Base-by-base conservation (phyloP, 2,113 vertebrate species). In the Lepus americanus region DNA sequence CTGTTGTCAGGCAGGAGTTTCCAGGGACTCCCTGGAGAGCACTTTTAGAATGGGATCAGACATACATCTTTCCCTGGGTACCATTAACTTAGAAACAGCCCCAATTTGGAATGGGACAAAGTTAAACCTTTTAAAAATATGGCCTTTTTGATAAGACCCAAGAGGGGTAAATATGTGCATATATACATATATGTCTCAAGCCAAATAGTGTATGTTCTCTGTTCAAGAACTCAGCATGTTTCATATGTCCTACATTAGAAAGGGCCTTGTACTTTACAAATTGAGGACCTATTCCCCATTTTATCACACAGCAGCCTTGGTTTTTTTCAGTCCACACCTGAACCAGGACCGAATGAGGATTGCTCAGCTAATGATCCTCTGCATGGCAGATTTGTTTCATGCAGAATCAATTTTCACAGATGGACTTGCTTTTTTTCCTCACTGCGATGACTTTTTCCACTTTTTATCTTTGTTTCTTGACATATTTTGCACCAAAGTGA, bases 71-170 rank as follows among this genome's bases (percentile, higher is more conserved):
- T 96, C 90, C 77, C 77, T 27, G 12, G 49, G n/a, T 10, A 23
- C 63, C 61, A 51, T 81, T 93, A 92, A 92, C 84, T 94, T 66
- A 92, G 66, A 93, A 51, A 64, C 44, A 83, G 27, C 55, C 70
- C 63, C 90, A 94, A 69, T 90, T 77, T 66, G 73, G 61, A 74
- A 25, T 55, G 77, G 49, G 74, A 69, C 86, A 69, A 92, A 83
- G 63, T 20, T 84, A 89, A 97, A 53, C 66, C 27, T 95, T 86
- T 91, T 25, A 17, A 90, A 96, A 95, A 94, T 89, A 95, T 59
- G 63, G 36, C 19, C 53, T 92, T 92, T 77, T 89, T 94, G 20
- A 92, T 96, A 96, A 96, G 70, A 44, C 89, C 86, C 95, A 93
- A 92, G 89, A 81, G 64, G 27, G n/a, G 16, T 14, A 83, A 69